Evolutionary conservation across 2,888 invertebrate genomes (phyloP).

Genomic region (Gibbula magus): DNA sequence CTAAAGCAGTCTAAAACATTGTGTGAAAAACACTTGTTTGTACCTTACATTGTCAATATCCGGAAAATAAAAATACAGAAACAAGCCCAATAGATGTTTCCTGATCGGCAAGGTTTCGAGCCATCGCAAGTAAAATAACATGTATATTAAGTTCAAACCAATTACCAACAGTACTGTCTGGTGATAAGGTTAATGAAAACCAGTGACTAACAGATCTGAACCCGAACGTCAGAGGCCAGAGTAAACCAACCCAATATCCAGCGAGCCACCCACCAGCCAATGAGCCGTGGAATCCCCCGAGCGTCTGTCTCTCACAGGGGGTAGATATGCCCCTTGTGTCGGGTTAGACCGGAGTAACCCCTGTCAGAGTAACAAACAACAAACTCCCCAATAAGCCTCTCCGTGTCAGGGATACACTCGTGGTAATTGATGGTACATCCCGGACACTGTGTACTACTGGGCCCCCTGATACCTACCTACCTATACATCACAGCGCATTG

Average conservation of each 20-base stretch:
- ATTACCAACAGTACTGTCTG: too few relatives aligned
- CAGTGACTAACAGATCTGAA: neutral
- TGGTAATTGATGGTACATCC: neutral
- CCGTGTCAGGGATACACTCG: neutral
- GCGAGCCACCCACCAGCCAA: neutral
- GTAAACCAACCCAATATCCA: neutral
- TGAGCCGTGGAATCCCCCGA: neutral
- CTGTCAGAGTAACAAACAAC: neutral
- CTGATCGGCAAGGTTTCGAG: too few relatives aligned
- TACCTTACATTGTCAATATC: too few relatives aligned
- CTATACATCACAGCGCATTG: too few relatives aligned
- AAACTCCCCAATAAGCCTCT: neutral
- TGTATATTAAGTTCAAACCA: too few relatives aligned
- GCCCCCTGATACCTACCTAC: too few relatives aligned
- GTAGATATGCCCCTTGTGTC: neutral
- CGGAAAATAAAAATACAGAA: too few relatives aligned
- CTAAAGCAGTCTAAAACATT: too few relatives aligned
- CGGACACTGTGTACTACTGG: too few relatives aligned
- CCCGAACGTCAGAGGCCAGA: neutral
- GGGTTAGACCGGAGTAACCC: constrained; percentile 1
- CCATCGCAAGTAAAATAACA: too few relatives aligned
- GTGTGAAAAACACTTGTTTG: too few relatives aligned
- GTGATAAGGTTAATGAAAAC: neutral
- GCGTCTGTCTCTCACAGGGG: neutral
- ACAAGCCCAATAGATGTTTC: too few relatives aligned